These are phyloP conservation scores for Batillaria attramentaria DNA, from an alignment of 1,140 invertebrate species.

Conservation along the genomic window DNA sequence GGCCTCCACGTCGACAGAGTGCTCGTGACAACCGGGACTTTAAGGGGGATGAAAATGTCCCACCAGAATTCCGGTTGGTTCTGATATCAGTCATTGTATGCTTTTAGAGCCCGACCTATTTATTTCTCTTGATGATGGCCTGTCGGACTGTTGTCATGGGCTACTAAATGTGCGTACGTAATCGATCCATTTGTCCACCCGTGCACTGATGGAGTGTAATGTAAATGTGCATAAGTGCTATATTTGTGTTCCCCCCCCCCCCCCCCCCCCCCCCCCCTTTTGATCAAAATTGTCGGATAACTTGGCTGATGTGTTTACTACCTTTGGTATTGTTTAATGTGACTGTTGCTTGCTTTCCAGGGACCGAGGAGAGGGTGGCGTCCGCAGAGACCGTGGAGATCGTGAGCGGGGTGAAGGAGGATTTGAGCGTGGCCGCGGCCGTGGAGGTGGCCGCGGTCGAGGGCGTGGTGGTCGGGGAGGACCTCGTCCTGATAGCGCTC, in stretches of 20 bases:
- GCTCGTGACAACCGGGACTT: constrained; percentile 44
- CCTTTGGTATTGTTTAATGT: constrained; percentile 10
- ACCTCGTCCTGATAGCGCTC: constrained; percentile 38
- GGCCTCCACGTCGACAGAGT: constrained; percentile 50
- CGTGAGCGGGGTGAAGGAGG: constrained; percentile 64
- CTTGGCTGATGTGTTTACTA: too few species aligned
- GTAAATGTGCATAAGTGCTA: background rate
- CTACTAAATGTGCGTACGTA: too few species aligned
- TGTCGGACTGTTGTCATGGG: too few species aligned
- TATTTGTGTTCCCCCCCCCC: background rate
- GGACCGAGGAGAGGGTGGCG: constrained; percentile 70
- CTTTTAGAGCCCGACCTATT: too few species aligned
- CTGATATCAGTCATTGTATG: background rate
- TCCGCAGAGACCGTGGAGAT: constrained; percentile 25
- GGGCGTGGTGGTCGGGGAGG: constrained; percentile 65
- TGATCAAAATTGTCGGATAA: background rate
- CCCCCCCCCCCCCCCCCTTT: too few species aligned
- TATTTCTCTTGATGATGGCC: too few species aligned
- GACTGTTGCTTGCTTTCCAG: constrained; percentile 38
- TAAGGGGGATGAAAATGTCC: constrained; percentile 50
- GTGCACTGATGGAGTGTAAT: too few species aligned
- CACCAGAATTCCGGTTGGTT: constrained; percentile 52
- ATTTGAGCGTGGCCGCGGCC: constrained; percentile 60
- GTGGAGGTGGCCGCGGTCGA: constrained; percentile 68
- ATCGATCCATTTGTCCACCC: too few species aligned